Conservation (phyloP, 2,888 invertebrate species). For the Lampropteryx suffumata region DNA sequence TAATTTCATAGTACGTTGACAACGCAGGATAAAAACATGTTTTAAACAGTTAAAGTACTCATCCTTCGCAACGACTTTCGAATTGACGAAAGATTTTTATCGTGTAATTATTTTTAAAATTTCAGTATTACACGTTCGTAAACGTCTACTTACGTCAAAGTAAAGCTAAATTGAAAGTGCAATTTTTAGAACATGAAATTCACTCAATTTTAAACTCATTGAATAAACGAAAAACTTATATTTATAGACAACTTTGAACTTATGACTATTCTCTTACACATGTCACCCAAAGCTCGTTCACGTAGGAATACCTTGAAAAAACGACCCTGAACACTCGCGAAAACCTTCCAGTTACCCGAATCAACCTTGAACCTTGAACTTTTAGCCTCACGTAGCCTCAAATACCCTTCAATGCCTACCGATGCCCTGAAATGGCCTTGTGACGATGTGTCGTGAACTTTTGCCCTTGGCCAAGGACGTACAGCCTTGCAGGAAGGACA, state of each 20-base stretch:
- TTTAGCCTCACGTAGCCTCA: constrained; percentile 9
- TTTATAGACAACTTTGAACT: no score
- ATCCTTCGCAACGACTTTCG: not conserved
- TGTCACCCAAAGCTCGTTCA: not conserved
- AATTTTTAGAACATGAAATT: not conserved
- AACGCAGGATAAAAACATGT: not conserved
- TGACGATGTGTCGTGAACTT: constrained; percentile 6
- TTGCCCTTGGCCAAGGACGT: constrained; percentile 11
- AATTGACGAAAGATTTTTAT: constrained; percentile 3
- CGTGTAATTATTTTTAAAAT: not conserved
- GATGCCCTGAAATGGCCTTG: constrained; percentile 16
- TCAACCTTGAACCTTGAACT: constrained; percentile 12
- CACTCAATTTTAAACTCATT: no score
- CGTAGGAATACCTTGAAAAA: constrained; percentile 2
- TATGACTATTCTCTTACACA: constrained; percentile 4
- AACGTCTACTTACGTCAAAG: not conserved
- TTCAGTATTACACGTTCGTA: not conserved
- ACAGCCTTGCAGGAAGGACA: constrained; percentile 9
- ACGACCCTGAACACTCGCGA: constrained; percentile 5
- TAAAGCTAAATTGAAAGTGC: not conserved
- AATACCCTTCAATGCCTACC: constrained; percentile 4
- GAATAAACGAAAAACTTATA: no score
- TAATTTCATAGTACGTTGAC: constrained; percentile 14
- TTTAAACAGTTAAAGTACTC: not conserved
- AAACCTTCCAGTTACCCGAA: constrained; percentile 10